These are phyloP conservation scores for Leucoraja ocellata DNA, from an alignment of 2,797 vertebrate species.

Conservation along the genomic window DNA sequence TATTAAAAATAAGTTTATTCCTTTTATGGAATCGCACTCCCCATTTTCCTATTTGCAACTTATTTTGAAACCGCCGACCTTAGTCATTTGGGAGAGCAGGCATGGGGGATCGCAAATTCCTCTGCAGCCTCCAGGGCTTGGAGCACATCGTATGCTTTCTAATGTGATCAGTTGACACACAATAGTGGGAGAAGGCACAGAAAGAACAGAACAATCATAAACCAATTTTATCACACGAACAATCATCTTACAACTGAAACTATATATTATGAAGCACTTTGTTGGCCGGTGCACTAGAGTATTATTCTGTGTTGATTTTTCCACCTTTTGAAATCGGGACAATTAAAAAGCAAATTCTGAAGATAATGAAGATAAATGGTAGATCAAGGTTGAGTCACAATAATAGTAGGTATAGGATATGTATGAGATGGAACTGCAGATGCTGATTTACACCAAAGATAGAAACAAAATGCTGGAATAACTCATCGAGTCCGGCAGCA, in stretches of 20 bases:
- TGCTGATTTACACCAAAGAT: too few relatives aligned
- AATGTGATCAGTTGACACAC: not conserved
- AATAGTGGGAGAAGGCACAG: not conserved
- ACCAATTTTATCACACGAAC: not conserved
- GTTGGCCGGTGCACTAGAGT: not conserved
- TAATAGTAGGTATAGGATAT: too few relatives aligned
- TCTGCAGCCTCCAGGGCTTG: not conserved
- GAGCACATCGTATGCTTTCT: not conserved
- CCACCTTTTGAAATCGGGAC: not conserved
- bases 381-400: not conserved
- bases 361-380: not conserved
- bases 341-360: not conserved
- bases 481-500: too few relatives aligned
- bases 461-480: too few relatives aligned
- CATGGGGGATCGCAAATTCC: conserved; percentile 9
- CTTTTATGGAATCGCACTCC: conserved; percentile 18
- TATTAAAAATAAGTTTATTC: conserved; percentile 32
- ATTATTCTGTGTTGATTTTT: not conserved
- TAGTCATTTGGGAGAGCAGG: not conserved
- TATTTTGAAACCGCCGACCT: not conserved
- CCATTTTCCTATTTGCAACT: not conserved
- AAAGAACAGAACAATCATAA: not conserved
- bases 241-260: not conserved
- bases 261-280: not conserved
- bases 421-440: too few relatives aligned